Conservation (phyloP, 2,888 invertebrate species). For the Hirtodrosophila histrioides region DNA sequence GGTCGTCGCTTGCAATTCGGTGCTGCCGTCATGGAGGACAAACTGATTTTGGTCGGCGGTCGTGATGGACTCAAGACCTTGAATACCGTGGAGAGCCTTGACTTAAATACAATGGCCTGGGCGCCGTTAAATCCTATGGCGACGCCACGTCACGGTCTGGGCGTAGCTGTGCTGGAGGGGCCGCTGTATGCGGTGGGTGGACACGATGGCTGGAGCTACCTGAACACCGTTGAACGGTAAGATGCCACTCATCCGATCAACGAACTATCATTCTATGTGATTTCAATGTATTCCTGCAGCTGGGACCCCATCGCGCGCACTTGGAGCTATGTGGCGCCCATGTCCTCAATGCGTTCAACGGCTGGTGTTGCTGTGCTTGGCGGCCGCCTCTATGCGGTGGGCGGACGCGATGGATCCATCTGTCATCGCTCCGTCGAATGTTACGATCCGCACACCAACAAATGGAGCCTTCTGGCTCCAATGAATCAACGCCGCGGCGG, state of each 20-base stretch:
- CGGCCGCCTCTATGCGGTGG: constrained; percentile 94
- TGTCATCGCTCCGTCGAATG: constrained; percentile 96
- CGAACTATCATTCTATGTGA: not conserved
- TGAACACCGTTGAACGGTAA: constrained; percentile 94
- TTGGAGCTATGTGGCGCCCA: constrained; percentile 95
- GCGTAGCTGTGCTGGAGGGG: constrained; percentile 90
- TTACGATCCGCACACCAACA: constrained; percentile 90
- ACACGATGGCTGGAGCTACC: constrained; percentile 94
- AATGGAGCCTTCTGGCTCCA: constrained; percentile 93
- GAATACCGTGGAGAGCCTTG: constrained; percentile 95
- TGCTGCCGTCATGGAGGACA: constrained; percentile 92
- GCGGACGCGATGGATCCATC: constrained; percentile 95
- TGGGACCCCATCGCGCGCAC: constrained; percentile 95
- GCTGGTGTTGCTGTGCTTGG: constrained; percentile 95
- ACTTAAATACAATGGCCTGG: constrained; percentile 92
- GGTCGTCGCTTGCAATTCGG: constrained; percentile 93
- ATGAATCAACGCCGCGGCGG: constrained; percentile 95
- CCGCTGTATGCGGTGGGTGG: constrained; percentile 98
- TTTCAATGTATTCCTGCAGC: constrained; percentile 81
- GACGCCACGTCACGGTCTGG: constrained; percentile 93
- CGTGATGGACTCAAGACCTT: constrained; percentile 96
- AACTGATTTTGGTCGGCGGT: constrained; percentile 94
- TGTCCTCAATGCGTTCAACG: constrained; percentile 93
- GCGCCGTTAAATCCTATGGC: constrained; percentile 93
- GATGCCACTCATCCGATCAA: not conserved